Evolutionary conservation across 2,888 invertebrate genomes (phyloP), one percentile per base, ranked within the genome.

Genomic region (Trachelus troglodyta): DNA sequence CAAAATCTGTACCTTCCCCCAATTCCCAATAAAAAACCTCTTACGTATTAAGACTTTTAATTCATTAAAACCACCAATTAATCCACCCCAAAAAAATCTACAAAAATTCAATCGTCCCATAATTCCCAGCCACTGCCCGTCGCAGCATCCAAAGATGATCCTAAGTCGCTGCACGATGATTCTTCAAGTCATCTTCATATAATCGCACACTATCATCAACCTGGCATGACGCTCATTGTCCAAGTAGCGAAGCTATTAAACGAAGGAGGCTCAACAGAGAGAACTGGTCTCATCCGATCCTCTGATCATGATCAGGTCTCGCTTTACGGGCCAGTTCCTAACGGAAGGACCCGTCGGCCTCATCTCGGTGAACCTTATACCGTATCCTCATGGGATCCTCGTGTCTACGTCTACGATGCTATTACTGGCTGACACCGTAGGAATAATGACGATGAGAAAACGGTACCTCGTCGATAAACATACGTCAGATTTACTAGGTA

Each of bases 281-380:
- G 75, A 68, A 80, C 80, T 81, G 12, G 40, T 77, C 76, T 79
- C 79, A 83, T 83, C 84, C 80, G 81, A 85, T 87, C 82, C 81
- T 79, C 77, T 77, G 81, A 84, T 81, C 83, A 85, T 84, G 84
- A 83, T 82, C 83, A 78, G 79, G 80, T 79, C 79, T 83, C 79
- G 77, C 78, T 78, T 81, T 79, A 81, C 75, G 69, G 80, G 76
- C 79, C 79, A 82, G 80, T 83, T 83, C 74, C 79, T 81, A 81
- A 79, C 81, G 84, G 80, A 83, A 81, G 83, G 82, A 83, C 79
- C 78, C 79, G 79, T 77, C 80, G 77, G 76, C 73, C 81, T 76
- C 77, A 75, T 80, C 79, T 84, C 80, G 81, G 15, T 77, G 79
- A 80, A 68, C 79, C 80, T 37, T 69, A 40, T 31, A 40, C 34